phyloP scores from a whole-genome alignment of 1,140 invertebrate species.

The Diorhabda carinulata region DNA sequence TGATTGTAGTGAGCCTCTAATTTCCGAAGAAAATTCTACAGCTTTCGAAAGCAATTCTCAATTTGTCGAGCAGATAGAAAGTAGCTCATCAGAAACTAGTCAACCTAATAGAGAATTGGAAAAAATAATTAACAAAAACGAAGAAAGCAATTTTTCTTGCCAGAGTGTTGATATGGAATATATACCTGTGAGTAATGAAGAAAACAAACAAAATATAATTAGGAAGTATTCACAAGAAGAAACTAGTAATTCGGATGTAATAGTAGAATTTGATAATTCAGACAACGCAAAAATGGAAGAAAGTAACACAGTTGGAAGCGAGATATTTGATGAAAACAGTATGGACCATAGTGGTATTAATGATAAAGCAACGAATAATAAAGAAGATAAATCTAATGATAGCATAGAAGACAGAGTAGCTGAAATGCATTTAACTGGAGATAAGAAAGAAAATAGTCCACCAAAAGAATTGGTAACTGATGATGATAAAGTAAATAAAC shows the following conservation, averaged over 20 bases:
- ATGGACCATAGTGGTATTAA: not conserved
- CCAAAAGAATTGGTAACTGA: not conserved
- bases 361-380: not conserved
- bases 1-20: not conserved
- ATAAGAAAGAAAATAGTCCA: not conserved
- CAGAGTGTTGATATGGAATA: not conserved
- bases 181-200: not conserved
- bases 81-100: not conserved
- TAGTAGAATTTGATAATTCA: not conserved
- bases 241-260: not conserved
- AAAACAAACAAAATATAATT: not conserved
- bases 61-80: not conserved
- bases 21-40: not conserved
- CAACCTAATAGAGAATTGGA: not conserved
- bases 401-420: constrained; percentile 1
- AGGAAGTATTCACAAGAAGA: not conserved
- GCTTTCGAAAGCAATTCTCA: not conserved
- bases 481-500: constrained; percentile 4
- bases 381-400: not conserved
- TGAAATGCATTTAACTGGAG: not conserved
- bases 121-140: not conserved
- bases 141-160: not conserved
- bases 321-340: not conserved
- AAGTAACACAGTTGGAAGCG: not conserved
- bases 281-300: not conserved